phyloP scores from a whole-genome alignment of 2,113 vertebrate species.

The Steatornis caripensis region DNA sequence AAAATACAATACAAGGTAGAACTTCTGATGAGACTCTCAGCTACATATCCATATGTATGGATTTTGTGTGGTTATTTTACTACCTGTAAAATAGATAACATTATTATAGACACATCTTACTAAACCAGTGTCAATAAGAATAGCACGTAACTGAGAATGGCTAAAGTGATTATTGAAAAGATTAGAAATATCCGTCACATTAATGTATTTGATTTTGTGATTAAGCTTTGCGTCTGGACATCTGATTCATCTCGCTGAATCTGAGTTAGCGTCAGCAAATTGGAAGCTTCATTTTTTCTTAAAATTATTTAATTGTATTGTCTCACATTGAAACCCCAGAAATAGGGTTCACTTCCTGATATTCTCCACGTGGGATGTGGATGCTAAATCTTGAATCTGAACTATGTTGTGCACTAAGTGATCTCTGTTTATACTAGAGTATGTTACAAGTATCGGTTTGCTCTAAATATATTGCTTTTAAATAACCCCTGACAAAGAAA shows the following conservation, averaged over 20 bases:
- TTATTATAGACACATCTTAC: neutral
- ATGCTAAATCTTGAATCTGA: neutral
- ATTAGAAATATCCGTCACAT: slow-evolving; percentile 3
- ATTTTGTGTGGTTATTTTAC: neutral
- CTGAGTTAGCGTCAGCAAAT: neutral
- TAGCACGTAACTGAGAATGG: neutral
- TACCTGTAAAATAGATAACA: neutral
- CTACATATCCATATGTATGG: accelerated
- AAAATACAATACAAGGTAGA: neutral
- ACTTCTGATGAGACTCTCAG: neutral
- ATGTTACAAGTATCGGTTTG: neutral
- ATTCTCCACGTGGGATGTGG: neutral
- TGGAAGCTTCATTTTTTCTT: neutral
- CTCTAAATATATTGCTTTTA: neutral
- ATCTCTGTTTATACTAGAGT: neutral
- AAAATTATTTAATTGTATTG: neutral
- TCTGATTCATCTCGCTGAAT: neutral
- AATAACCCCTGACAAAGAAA: slow-evolving; percentile 27
- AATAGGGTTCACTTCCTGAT: neutral
- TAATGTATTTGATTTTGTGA: neutral
- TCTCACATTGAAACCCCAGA: neutral
- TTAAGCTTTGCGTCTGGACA: slow-evolving; percentile 2
- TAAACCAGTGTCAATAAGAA: neutral
- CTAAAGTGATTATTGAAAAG: slow-evolving; percentile 42
- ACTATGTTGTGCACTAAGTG: neutral